Evolutionary conservation across 2,888 invertebrate species (phyloP).

Genomic region (Aphodius granarius): DNA sequence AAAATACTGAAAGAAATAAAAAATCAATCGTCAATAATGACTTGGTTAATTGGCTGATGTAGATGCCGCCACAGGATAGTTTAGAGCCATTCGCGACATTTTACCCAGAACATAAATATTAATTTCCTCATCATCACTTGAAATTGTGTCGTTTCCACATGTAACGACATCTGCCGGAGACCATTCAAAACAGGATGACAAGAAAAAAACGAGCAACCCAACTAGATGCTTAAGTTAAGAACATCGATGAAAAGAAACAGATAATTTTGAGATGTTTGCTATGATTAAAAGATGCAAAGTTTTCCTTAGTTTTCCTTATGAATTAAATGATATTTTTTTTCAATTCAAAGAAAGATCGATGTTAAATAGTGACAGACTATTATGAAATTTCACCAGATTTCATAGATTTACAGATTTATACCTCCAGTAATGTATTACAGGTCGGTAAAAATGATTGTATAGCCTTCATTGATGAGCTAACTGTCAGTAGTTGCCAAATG

Average conservation of each 20-base stretch:
- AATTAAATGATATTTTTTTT: no score
- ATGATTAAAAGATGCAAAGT: no score
- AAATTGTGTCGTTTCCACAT: not conserved
- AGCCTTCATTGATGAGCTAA: not conserved
- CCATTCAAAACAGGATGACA: not conserved
- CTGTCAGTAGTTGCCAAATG: not conserved
- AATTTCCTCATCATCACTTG: constrained; percentile 10
- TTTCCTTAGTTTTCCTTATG: no score
- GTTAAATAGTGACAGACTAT: no score
- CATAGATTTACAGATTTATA: no score
- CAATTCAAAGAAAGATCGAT: no score
- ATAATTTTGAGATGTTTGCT: no score
- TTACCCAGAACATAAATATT: constrained; percentile 16
- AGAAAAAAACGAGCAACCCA: not conserved
- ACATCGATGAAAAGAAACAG: not conserved
- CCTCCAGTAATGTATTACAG: no score
- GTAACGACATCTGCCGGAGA: not conserved
- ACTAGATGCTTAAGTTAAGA: not conserved
- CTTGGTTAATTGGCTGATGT: not conserved
- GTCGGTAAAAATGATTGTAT: not conserved
- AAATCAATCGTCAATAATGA: not conserved
- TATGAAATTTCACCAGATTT: no score
- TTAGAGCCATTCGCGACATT: constrained; percentile 17
- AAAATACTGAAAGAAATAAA: not conserved
- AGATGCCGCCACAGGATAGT: not conserved